Evolutionary conservation across 2,797 vertebrate genomes (phyloP).

Genomic region (Paratrypauchen microcephalus): DNA sequence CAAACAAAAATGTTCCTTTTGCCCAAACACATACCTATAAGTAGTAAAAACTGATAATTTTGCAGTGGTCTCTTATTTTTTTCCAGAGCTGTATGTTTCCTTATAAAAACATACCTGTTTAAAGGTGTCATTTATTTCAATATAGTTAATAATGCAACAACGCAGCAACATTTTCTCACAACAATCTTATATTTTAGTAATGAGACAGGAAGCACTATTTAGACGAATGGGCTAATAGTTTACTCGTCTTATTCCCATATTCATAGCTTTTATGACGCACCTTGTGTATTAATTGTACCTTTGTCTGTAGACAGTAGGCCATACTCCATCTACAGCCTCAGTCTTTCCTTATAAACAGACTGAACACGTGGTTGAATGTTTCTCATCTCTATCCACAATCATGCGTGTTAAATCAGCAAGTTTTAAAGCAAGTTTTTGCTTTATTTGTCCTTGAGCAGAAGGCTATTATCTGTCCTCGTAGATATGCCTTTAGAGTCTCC

Average conservation of each 20-base stretch:
- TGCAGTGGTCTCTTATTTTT: too few relatives aligned
- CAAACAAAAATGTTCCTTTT: too few relatives aligned
- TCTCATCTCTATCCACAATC: too few relatives aligned
- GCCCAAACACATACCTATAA: too few relatives aligned
- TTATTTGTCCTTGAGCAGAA: not conserved
- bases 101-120: too few relatives aligned
- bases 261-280: not conserved
- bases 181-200: not conserved
- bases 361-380: too few relatives aligned
- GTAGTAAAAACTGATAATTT: too few relatives aligned
- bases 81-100: too few relatives aligned
- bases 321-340: not conserved
- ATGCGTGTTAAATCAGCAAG: too few relatives aligned
- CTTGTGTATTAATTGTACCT: not conserved
- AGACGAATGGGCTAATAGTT: not conserved
- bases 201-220: not conserved
- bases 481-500: not conserved
- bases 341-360: too few relatives aligned
- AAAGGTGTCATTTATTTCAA: not conserved
- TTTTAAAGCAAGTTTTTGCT: too few relatives aligned
- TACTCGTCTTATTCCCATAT: not conserved
- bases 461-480: too few relatives aligned
- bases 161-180: not conserved
- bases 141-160: not conserved
- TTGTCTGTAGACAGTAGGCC: not conserved